Evolutionary conservation across 1,140 invertebrate species (phyloP), one percentile per base, ranked within the genome.

Genomic region (Trichonephila inaurata): DNA sequence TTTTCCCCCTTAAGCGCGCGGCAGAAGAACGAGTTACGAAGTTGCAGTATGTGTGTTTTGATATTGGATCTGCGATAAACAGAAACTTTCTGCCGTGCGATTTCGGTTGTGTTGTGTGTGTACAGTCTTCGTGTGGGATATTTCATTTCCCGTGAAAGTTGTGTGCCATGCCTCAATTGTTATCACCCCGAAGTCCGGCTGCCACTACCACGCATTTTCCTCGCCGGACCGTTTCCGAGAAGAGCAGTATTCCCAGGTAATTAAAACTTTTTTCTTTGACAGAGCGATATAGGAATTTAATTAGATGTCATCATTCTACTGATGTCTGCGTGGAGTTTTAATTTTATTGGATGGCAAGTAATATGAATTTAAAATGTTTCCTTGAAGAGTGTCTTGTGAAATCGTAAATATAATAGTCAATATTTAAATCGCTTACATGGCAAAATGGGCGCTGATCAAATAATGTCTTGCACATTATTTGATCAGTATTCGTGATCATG

Each of bases 141-240:
- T 51, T 83, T 77, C 19, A 28, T 40, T 28, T 5, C 7, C 51
- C 10, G 51, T 51, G 51, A 51, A 44, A 40, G 14, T 83, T 83
- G 81, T 44, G 81, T 58, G 60, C n/a, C 21, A 91, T 91, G 89
- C 89, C 89, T 33, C 89, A 91, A 24, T n/a, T 91, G 0, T 91
- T 91, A 28, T 72, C 69, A 2, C 89, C 89, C 18, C 58, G 89
- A 12, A 58, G 24, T 62, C 72, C 89, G 66, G 40, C 44, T 28
- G 33, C 51, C 51, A 60, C 14, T 8, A 90, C 21, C 28, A 51
- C 69, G 28, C 77, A 69, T 64, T 89, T 64, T 28, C 18, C 28
- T 21, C 51, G 89, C 16, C 61, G 89, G 60, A 28, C 40, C 12
- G 77, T 72, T 18, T 51, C 69, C 8, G 89, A 91, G 40, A 91